phyloP scores from a whole-genome alignment of 2,888 invertebrate species.

The Argyresthia goedartella region DNA sequence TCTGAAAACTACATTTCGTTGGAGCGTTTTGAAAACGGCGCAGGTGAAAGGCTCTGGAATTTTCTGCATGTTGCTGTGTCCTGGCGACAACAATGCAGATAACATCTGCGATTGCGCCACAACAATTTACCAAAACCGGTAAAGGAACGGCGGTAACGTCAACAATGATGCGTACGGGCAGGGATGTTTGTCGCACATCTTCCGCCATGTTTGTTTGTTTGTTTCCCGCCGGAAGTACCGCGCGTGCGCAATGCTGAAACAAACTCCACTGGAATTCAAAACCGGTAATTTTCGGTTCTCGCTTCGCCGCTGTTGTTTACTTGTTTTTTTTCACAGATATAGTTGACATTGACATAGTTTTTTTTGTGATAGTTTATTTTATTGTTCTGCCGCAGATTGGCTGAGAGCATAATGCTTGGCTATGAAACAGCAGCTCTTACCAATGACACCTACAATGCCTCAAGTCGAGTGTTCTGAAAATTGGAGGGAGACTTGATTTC shows the following conservation, averaged over 20 bases:
- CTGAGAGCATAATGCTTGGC: too few relatives aligned
- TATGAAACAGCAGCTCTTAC: too few relatives aligned
- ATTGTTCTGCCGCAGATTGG: too few relatives aligned
- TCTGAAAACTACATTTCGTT: background rate
- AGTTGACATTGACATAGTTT: slow-evolving; percentile 49
- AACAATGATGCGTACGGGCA: slow-evolving; percentile 7
- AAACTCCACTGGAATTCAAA: slow-evolving; percentile 20
- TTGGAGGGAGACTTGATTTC: too few relatives aligned
- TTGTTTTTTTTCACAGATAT: slow-evolving; percentile 6
- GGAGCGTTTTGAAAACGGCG: too few relatives aligned
- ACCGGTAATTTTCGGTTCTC: slow-evolving; percentile 8
- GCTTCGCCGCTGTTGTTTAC: background rate
- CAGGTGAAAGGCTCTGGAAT: too few relatives aligned
- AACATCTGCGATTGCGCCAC: background rate
- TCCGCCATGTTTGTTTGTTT: slow-evolving; percentile 22
- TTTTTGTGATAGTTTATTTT: slow-evolving; percentile 18
- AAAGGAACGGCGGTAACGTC: background rate
- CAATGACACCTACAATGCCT: too few relatives aligned
- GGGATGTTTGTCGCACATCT: slow-evolving; percentile 17
- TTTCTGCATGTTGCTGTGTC: too few relatives aligned
- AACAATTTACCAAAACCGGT: background rate
- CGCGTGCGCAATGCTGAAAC: slow-evolving; percentile 20
- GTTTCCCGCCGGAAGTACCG: slow-evolving; percentile 25
- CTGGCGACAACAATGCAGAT: background rate
- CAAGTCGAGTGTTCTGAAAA: too few relatives aligned